Base-by-base conservation (phyloP, 2,113 vertebrate genomes). In the Seriola aureovittata region DNA sequence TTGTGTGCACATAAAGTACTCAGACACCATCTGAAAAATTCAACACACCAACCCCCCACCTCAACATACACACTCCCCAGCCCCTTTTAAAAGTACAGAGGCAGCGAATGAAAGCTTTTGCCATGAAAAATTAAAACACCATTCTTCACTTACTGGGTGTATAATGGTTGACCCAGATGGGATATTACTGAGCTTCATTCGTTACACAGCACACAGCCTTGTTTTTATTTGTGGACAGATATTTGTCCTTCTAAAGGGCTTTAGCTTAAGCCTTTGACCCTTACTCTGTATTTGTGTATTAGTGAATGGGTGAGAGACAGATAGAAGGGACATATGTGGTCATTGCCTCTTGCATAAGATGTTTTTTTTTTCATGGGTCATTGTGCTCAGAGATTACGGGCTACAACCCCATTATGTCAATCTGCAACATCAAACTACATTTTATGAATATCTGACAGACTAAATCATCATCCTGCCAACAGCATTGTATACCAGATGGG, bases 111-210 rank as follows among this genome's bases (percentile, higher is more conserved):
- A 92, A 91, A 88, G 78, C 72, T 59, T 78, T 83, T 69, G 54
- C 63, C 80, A 69, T 92, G 66, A 91, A 87, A 92, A 83, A 91
- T 87, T 76, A 55, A 91, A 89, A 82, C n/a, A 29, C 44, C 29
- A 68, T 81, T 82, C 77, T 83, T 25, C 46, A 50, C 85, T 73
- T 70, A 42, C 57, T 48, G 8, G 58, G 44, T 71, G 23, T 65
- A 79, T 78, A 70, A 59, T 85, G 59, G 82, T 63, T 88, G 87
- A 87, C 90, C 87, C 68, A 79, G 80, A 85, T 87, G 63, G 29
- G 64, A 6, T 44, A 50, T 57, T 8, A 25, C 67, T 75, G 71
- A 75, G 66, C 63, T 66, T 74, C 44, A 54, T 19, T 36, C 66
- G 60, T 38, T 40, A 13, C 16, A 76, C 63, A 40, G 57, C 23